phyloP scores from a whole-genome alignment of 2,797 vertebrate species.

The Meriones psammophilus region DNA sequence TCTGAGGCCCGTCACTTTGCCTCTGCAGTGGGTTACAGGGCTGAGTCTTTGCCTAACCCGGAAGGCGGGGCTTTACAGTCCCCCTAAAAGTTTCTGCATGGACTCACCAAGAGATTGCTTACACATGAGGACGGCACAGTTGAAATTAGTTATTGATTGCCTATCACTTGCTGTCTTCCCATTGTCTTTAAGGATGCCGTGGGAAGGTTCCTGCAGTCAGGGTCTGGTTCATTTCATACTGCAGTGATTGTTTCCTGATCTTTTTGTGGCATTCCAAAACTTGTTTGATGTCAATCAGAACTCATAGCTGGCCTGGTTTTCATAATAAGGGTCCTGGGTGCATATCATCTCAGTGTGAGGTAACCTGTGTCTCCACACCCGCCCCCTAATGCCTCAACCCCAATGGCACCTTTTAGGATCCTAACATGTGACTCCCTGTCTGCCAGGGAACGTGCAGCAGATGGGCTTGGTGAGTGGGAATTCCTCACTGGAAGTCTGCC shows the following conservation, averaged over 20 bases:
- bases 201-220: neutral
- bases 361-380: neutral
- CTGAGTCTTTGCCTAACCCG: neutral
- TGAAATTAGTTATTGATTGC: constrained; percentile 75
- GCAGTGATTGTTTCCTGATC: neutral
- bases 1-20: neutral
- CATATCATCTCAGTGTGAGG: neutral
- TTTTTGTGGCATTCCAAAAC: neutral
- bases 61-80: neutral
- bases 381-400: neutral
- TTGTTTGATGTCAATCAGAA: neutral
- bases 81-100: neutral
- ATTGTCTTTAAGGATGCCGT: constrained; percentile 51
- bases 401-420: constrained; percentile 53
- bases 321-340: neutral
- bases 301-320: neutral
- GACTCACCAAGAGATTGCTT: constrained; percentile 30
- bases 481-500: neutral
- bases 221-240: constrained; percentile 32
- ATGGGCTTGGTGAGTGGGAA: constrained; percentile 71
- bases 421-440: constrained; percentile 58
- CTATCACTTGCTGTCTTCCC: constrained; percentile 51
- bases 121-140: neutral
- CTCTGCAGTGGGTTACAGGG: neutral
- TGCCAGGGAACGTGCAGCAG: constrained; percentile 37